A percentile compares a stretch with the other conserved stretches of the same genome.
phyloP scores from a whole-genome alignment of 2,888 invertebrate genomes.

The Tetragonula carbonaria region DNA sequence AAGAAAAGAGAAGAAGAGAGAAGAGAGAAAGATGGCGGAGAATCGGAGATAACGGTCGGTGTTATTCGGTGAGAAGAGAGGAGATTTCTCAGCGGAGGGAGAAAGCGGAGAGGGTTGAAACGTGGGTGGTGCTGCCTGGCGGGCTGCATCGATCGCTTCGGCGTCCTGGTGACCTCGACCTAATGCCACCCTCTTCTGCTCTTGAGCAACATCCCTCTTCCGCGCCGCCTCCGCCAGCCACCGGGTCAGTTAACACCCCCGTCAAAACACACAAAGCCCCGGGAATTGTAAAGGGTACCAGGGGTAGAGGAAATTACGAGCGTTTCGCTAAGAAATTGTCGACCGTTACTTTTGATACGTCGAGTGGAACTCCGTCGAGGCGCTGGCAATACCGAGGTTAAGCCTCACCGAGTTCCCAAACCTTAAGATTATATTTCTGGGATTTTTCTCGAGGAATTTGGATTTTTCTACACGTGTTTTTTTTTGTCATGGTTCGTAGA shows the following conservation, averaged over 20 bases:
- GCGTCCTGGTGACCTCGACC: conserved; percentile 88
- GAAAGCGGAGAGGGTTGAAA: conserved; percentile 43
- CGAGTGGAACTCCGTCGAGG: conserved; percentile 23
- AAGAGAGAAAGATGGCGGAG: background rate
- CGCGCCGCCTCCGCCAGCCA: conserved; percentile 42
- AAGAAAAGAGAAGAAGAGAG: no score
- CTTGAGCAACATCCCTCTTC: conserved; percentile 83
- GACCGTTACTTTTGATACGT: conserved; percentile 13
- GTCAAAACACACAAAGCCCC: conserved; percentile 76
- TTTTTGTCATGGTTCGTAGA: background rate
- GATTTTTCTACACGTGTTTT: background rate
- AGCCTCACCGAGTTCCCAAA: background rate
- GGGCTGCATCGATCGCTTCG: conserved; percentile 87
- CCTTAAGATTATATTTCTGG: background rate
- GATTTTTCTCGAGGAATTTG: background rate
- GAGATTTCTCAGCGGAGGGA: conserved; percentile 34
- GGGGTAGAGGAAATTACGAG: background rate
- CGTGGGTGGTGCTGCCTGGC: conserved; percentile 69
- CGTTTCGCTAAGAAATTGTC: conserved; percentile 18
- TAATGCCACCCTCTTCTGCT: conserved; percentile 85
- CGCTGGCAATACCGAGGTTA: background rate
- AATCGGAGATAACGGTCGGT: conserved; percentile 26
- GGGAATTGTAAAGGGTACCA: conserved; percentile 16
- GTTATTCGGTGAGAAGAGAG: conserved; percentile 41
- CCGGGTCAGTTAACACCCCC: conserved; percentile 78